phyloP scores from a whole-genome alignment of 1,140 invertebrate genomes.

The Ips nitidus region DNA sequence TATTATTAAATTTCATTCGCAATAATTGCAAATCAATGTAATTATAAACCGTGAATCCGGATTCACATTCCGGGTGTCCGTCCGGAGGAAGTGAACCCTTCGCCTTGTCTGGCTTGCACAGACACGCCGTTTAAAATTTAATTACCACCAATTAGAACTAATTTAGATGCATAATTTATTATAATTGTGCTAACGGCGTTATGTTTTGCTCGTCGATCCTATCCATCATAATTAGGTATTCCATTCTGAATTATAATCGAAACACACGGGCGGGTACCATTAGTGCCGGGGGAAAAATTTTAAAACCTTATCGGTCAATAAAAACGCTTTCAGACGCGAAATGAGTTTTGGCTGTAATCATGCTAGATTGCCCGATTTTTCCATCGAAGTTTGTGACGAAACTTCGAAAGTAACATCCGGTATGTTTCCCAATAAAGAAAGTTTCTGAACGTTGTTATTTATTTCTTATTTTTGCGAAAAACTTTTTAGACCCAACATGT shows the following conservation, averaged over 20 bases:
- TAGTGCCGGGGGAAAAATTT: too few relatives aligned
- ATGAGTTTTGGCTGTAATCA: too few relatives aligned
- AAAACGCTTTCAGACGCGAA: too few relatives aligned
- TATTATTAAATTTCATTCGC: too few relatives aligned
- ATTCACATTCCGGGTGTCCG: slow-evolving; percentile 6
- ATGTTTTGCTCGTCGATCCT: slow-evolving; percentile 8
- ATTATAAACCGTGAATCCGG: background rate
- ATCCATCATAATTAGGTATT: slow-evolving; percentile 11
- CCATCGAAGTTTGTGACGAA: background rate
- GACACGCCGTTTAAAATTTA: slow-evolving; percentile 20
- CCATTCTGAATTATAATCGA: background rate
- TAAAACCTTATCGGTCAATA: too few relatives aligned
- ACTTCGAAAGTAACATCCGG: slow-evolving; percentile 10
- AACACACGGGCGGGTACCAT: background rate
- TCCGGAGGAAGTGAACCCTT: slow-evolving; percentile 19
- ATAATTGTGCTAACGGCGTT: slow-evolving; percentile 16
- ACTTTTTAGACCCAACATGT: slow-evolving; percentile 6
- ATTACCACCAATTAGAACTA: slow-evolving; percentile 21
- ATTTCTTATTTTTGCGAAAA: slow-evolving; percentile 2
- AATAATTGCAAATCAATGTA: too few relatives aligned
- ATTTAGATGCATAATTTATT: slow-evolving; percentile 24
- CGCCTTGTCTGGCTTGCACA: slow-evolving; percentile 5
- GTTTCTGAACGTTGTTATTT: background rate
- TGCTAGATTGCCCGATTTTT: background rate
- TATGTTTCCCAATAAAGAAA: slow-evolving; percentile 18